Conservation (phyloP, 1,140 invertebrate genomes). For the Euschistus heros region DNA sequence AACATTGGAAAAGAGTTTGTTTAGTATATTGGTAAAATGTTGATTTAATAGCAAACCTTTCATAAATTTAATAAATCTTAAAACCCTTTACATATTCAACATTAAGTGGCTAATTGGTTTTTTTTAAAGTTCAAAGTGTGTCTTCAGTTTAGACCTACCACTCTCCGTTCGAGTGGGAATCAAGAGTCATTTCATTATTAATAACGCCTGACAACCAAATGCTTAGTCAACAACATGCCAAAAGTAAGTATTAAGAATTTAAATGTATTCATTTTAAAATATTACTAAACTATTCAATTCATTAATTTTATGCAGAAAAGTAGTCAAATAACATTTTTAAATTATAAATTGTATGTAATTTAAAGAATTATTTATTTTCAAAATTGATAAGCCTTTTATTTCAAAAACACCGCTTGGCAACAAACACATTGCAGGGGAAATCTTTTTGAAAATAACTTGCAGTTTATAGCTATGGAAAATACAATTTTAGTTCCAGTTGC, state of each 20-base stretch:
- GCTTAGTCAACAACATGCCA: constrained; percentile 12
- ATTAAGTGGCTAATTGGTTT: not conserved
- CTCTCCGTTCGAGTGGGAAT: not conserved
- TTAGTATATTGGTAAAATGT: too few species aligned
- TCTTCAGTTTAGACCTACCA: constrained; percentile 7
- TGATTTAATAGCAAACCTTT: not conserved
- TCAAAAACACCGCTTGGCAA: too few species aligned
- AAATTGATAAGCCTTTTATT: too few species aligned
- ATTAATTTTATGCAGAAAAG: too few species aligned
- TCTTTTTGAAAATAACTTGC: too few species aligned
- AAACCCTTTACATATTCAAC: not conserved
- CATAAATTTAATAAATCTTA: not conserved
- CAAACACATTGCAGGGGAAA: too few species aligned
- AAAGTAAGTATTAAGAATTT: constrained; percentile 9
- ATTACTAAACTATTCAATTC: not conserved
- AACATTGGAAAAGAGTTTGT: too few species aligned
- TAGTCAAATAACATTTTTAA: too few species aligned
- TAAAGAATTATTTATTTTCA: too few species aligned
- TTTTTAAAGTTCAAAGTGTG: constrained; percentile 12
- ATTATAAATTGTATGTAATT: too few species aligned
- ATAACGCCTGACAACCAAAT: not conserved
- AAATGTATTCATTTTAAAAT: constrained; percentile 1
- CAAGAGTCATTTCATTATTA: constrained; percentile 3
- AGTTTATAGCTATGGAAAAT: too few species aligned
- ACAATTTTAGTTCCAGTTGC: too few species aligned